These are phyloP conservation scores for Empidonax alnorum DNA, from an alignment of 2,113 vertebrate species.

Conservation along the genomic window DNA sequence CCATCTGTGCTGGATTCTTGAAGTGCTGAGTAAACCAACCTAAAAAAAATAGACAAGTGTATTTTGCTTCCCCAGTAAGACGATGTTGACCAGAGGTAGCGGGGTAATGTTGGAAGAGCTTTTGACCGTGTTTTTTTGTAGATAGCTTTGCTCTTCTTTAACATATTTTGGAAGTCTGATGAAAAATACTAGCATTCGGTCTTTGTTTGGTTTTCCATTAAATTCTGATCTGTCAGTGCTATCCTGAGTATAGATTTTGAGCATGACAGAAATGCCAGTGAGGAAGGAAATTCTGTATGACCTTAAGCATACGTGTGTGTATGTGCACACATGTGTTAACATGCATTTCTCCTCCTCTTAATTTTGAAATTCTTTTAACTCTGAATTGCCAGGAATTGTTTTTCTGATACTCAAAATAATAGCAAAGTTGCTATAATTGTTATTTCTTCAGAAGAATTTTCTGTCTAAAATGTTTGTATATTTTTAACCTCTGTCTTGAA, in stretches of 20 bases:
- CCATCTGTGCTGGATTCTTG: background rate
- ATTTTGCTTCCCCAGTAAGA: background rate
- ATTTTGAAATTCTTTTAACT: background rate
- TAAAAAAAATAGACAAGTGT: background rate
- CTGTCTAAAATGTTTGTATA: background rate
- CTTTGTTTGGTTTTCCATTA: background rate
- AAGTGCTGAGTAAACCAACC: background rate
- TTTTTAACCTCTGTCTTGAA: background rate
- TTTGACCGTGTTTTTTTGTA: background rate
- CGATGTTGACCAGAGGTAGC: background rate
- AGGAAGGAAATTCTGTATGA: background rate
- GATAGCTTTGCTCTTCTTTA: background rate
- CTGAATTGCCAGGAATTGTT: background rate
- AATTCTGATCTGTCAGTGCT: background rate
- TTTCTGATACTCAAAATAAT: background rate
- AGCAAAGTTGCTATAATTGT: background rate
- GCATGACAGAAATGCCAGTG: background rate
- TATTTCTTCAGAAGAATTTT: background rate
- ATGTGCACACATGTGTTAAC: accelerated
- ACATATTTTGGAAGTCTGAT: background rate
- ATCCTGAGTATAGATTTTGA: background rate
- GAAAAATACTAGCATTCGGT: background rate
- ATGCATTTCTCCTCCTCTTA: accelerated
- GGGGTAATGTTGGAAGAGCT: background rate
- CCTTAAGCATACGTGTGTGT: background rate